These are phyloP conservation scores for Protonibea diacanthus DNA, from an alignment of 2,797 vertebrate genomes.

Conservation along the genomic window DNA sequence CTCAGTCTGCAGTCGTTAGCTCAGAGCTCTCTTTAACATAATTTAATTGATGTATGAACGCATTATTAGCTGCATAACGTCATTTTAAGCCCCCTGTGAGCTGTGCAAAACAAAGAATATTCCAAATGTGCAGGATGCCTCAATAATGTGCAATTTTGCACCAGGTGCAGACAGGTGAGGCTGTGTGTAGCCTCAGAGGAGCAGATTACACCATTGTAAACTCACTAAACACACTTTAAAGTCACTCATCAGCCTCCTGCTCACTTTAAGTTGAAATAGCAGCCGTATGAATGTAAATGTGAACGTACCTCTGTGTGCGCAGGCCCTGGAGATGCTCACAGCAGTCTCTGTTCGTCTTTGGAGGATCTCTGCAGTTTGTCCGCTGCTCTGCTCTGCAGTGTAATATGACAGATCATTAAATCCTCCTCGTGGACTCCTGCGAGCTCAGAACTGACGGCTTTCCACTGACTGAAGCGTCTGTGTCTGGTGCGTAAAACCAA, in stretches of 20 bases:
- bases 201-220: neutral
- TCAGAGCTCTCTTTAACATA: neutral
- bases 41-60: neutral
- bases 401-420: constrained; percentile 36
- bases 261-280: no score
- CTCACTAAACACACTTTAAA: neutral
- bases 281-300: accelerated
- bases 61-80: no score
- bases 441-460: constrained; percentile 37
- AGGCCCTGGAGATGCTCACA: neutral
- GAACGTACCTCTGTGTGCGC: constrained; percentile 41
- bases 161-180: constrained; percentile 23
- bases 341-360: neutral
- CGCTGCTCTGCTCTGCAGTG: neutral
- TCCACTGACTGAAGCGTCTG: constrained; percentile 62
- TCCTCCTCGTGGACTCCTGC: constrained; percentile 42
- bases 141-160: neutral
- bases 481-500: constrained; percentile 61
- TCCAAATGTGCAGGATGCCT: neutral
- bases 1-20: neutral
- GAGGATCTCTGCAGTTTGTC: neutral
- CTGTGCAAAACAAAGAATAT: neutral
- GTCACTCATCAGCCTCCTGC: neutral
- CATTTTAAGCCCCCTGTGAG: neutral
- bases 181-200: neutral